Conservation (phyloP, 2,888 invertebrate genomes). For the Tuta absoluta region DNA sequence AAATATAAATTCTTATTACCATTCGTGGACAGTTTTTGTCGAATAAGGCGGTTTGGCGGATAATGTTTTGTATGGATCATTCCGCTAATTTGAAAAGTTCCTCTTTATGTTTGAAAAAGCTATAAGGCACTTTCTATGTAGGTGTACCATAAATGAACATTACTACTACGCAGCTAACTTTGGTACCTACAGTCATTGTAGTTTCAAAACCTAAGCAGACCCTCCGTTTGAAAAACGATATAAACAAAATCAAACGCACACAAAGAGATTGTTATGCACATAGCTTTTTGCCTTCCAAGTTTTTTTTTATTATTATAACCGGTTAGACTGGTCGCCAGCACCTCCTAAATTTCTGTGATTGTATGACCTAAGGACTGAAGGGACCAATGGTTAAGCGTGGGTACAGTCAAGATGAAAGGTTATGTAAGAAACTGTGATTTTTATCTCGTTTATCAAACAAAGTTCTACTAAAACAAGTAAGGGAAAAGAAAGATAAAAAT, state of each 20-base stretch:
- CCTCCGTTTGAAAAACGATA: not conserved
- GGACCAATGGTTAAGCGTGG: not conserved
- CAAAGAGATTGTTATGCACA: constrained; percentile 10
- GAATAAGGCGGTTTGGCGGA: no score
- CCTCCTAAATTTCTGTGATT: constrained; percentile 14
- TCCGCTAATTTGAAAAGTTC: no score
- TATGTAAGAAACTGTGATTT: not conserved
- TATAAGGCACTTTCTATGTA: no score
- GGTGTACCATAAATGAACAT: no score
- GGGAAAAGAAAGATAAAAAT: no score
- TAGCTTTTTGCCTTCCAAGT: constrained; percentile 9
- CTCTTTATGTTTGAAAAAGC: no score
- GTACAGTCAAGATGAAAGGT: not conserved
- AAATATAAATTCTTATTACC: no score
- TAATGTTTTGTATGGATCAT: no score
- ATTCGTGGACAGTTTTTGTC: no score
- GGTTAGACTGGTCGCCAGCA: constrained; percentile 4
- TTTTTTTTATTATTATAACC: constrained; percentile 16
- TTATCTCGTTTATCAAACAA: not conserved
- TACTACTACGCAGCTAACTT: not conserved
- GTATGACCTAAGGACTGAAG: constrained; percentile 13
- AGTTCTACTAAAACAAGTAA: no score
- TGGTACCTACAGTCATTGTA: not conserved
- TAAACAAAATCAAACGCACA: not conserved
- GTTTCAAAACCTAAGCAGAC: not conserved